Conservation (phyloP, 2,113 vertebrate genomes). For the Otocyon megalotis region DNA sequence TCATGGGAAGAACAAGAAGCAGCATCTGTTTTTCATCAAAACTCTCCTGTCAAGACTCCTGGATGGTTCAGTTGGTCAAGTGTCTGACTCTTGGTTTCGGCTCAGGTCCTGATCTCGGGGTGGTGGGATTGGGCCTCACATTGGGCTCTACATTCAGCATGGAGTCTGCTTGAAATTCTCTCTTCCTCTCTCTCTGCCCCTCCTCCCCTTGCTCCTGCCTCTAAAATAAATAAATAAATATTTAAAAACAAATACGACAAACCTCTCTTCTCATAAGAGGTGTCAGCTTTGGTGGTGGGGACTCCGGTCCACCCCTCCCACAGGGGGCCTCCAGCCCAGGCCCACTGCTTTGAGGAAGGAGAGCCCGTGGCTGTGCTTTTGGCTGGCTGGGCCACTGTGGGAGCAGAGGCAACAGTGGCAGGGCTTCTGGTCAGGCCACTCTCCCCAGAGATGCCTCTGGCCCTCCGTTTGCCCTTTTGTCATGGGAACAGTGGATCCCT, state of each 20-base stretch:
- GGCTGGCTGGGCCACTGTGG: rapidly evolving
- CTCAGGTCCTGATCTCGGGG: background rate
- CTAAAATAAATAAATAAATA: background rate
- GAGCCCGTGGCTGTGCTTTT: background rate
- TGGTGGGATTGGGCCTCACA: background rate
- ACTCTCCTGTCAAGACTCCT: no score
- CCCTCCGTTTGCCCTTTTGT: background rate
- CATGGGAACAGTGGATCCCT: background rate
- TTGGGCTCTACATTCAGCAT: background rate
- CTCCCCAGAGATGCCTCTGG: no score
- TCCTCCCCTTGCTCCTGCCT: background rate
- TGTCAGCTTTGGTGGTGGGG: rapidly evolving
- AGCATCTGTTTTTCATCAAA: rapidly evolving
- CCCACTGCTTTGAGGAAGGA: background rate
- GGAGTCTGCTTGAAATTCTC: background rate
- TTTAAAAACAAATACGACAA: background rate
- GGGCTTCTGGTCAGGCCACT: background rate
- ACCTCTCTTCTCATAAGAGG: background rate
- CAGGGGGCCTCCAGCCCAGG: background rate
- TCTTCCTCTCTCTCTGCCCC: background rate
- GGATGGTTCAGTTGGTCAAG: background rate
- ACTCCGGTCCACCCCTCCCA: background rate
- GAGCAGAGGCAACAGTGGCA: background rate
- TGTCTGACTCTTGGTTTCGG: background rate
- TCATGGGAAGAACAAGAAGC: no score